Percentiles rank a stretch among this genome's conserved stretches.
Evolutionary conservation across 1,140 invertebrate species (phyloP).

Genomic region (Plutomurus gul): DNA sequence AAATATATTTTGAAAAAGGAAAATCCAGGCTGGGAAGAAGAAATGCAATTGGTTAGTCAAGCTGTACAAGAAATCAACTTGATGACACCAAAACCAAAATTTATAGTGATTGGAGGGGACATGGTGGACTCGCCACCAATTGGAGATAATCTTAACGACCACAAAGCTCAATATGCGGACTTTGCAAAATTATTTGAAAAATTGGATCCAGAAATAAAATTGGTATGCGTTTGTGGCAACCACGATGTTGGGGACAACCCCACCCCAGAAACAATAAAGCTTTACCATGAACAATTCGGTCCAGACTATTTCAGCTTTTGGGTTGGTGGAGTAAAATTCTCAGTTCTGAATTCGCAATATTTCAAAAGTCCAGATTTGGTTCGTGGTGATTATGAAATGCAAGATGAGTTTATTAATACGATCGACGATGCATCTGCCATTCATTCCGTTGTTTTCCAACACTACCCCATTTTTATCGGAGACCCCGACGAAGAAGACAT

Average conservation of each 20-base stretch:
- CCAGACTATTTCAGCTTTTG: conserved; percentile 66
- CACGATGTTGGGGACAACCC: conserved; percentile 64
- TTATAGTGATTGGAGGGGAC: conserved; percentile 67
- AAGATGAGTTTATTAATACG: conserved; percentile 56
- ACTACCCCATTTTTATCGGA: conserved; percentile 64
- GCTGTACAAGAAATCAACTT: conserved; percentile 61
- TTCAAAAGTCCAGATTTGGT: conserved; percentile 56
- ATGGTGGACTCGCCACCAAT: conserved; percentile 59
- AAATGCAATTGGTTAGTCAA: conserved; percentile 58
- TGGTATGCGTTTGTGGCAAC: conserved; percentile 63
- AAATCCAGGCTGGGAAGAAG: conserved; percentile 60
- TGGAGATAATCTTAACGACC: conserved; percentile 47
- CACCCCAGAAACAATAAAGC: conserved; percentile 57
- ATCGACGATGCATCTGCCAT: conserved; percentile 28
- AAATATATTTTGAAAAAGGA: conserved; percentile 55
- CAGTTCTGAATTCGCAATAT: conserved; percentile 64
- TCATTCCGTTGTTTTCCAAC: conserved; percentile 62
- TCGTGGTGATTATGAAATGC: conserved; percentile 56
- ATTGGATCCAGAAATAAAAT: conserved; percentile 60
- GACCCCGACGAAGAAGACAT: conserved; percentile 57
- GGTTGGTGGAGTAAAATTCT: conserved; percentile 62
- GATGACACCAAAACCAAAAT: conserved; percentile 61
- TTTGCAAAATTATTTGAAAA: conserved; percentile 58
- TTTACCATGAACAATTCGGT: conserved; percentile 61
- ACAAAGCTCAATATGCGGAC: conserved; percentile 58